Conservation (phyloP, 1,140 invertebrate genomes). For the Leptinotarsa lineolata region DNA sequence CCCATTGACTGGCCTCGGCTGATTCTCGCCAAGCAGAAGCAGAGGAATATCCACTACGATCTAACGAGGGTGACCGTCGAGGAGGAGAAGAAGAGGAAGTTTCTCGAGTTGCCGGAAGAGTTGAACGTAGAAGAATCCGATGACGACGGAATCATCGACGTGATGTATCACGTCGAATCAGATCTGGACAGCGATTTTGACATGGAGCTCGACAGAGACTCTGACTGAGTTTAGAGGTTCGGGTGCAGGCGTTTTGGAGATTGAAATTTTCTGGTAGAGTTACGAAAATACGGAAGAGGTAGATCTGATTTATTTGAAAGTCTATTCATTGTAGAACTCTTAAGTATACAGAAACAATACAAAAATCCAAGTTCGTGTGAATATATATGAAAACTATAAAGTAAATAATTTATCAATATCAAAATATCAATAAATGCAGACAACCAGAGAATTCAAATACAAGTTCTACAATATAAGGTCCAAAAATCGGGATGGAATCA, state of each 20-base stretch:
- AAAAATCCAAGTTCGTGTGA: too few relatives aligned
- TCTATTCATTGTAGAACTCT: too few relatives aligned
- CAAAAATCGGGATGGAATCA: too few relatives aligned
- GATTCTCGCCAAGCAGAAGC: conserved; percentile 28
- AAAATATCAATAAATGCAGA: too few relatives aligned
- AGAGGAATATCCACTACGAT: conserved; percentile 45
- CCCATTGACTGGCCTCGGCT: conserved; percentile 41
- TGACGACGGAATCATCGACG: conserved; percentile 27
- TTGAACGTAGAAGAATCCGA: conserved; percentile 33
- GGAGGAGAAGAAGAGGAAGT: conserved; percentile 31
- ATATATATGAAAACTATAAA: too few relatives aligned
- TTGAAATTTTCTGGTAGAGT: neutral
- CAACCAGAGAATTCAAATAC: too few relatives aligned
- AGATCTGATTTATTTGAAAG: too few relatives aligned
- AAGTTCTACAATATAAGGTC: too few relatives aligned
- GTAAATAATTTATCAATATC: too few relatives aligned
- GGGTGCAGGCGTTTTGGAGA: neutral
- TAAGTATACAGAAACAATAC: too few relatives aligned
- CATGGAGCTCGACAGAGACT: neutral
- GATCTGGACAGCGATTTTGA: conserved; percentile 44
- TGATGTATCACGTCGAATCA: conserved; percentile 35
- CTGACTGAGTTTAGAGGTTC: conserved; percentile 12
- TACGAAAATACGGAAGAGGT: too few relatives aligned
- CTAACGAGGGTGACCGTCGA: conserved; percentile 28
- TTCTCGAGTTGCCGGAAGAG: conserved; percentile 37